Evolutionary conservation across 1,140 invertebrate species (phyloP), one percentile per base, ranked within the genome.

Genomic region (Trichonephila clavata): DNA sequence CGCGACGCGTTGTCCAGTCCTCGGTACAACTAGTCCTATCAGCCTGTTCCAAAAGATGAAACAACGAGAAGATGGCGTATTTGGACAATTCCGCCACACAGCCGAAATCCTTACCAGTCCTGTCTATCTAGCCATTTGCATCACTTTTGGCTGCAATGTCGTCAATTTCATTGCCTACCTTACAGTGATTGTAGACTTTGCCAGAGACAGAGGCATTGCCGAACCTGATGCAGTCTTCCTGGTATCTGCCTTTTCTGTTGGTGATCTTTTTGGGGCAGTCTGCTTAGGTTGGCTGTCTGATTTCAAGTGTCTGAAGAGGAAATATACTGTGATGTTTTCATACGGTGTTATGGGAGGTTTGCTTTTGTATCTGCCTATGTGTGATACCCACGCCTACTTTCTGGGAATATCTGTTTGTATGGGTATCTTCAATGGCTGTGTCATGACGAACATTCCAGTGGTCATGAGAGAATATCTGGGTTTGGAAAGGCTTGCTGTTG

Each of bases 151-250:
- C 50, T 94, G 93, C 39, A 94, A 94, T 16, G 93, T 94, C 2
- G 93, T 93, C 50, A 91, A 88, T 24, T 94, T 94, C 84, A 93
- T 93, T 6, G 93, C 94, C 20, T 95, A 93, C 65, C 50, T 89
- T 0, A 94, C 95, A 16, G 94, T 95, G 10, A 94, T 95, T 3
- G 94, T 95, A 10, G 95, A 95, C 77, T 95, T 95, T 87, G 94
- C 93, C 60, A 89, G 90, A 61, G 95, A 95, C 92, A 86, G 92
- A 18, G 93, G 65, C 24, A 89, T 94, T 14, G 77, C 24, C 5
- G 94, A 94, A 43, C 14, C 81, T 3, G 89, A 94, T 14, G 94
- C 94, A 16, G 93, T 93, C 14, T 93, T 95, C 43, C 81, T 94
- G 5, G 83, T 95, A 18, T 95, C 94, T 10, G 93, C 95, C 27